A percentile compares a stretch with the other conserved stretches of the same genome.
These are phyloP conservation scores for Spheniscus humboldti DNA, from an alignment of 2,797 vertebrate genomes.

Conservation along the genomic window DNA sequence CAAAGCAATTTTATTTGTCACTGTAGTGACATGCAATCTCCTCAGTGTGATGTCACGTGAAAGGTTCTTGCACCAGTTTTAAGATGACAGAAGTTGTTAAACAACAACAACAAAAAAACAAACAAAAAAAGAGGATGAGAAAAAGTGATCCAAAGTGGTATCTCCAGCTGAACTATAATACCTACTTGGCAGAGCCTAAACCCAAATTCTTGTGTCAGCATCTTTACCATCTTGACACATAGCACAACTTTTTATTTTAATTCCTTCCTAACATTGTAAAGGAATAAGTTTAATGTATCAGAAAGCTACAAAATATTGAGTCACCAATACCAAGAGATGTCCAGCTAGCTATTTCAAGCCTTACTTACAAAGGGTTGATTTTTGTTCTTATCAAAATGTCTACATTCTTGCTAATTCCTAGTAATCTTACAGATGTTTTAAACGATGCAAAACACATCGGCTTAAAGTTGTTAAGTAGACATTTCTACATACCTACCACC, in stretches of 20 bases:
- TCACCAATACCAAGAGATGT: not conserved
- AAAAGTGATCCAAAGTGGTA: not conserved
- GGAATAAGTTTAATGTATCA: not conserved
- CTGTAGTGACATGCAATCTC: not conserved
- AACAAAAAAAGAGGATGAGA: not conserved
- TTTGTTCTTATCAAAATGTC: not conserved
- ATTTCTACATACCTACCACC: not conserved
- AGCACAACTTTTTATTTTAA: not conserved
- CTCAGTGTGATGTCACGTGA: not conserved
- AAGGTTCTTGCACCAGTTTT: not conserved
- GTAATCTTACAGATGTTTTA: not conserved
- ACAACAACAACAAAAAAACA: not conserved
- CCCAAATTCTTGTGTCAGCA: not conserved
- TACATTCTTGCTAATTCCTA: not conserved
- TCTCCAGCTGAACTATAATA: not conserved
- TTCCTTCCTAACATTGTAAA: not conserved
- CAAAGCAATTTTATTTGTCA: not conserved
- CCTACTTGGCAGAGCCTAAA: not conserved
- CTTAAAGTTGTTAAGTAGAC: not conserved
- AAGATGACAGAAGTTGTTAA: not conserved
- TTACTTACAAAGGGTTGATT: not conserved
- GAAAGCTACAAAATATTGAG: not conserved
- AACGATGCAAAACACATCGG: not conserved
- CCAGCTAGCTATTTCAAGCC: not conserved
- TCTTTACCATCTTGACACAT: rapidly evolving